phyloP scores from a whole-genome alignment of 2,797 vertebrate genomes.

The Falco columbarius region DNA sequence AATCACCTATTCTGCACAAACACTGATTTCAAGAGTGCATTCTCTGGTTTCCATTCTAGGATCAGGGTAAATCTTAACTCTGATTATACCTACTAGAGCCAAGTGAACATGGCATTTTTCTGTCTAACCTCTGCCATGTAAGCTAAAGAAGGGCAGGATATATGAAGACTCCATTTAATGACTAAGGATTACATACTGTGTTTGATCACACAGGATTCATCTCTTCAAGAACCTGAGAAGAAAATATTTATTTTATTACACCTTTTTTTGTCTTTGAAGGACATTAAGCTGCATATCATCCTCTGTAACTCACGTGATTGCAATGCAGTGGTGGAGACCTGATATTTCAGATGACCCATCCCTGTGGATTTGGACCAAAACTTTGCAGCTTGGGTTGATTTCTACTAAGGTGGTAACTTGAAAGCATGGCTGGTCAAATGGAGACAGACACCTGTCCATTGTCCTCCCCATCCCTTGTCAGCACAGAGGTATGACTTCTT shows the following conservation, averaged over 20 bases:
- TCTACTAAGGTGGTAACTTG: not conserved
- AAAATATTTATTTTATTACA: not conserved
- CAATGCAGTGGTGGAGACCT: not conserved
- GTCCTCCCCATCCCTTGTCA: accelerated
- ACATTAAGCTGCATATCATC: not conserved
- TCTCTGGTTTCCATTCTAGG: not conserved
- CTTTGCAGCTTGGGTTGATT: not conserved
- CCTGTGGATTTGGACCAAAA: not conserved
- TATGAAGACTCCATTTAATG: not conserved
- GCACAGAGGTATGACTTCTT: not conserved
- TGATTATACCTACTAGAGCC: not conserved
- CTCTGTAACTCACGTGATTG: not conserved
- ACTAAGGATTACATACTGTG: not conserved
- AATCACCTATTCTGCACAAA: not conserved
- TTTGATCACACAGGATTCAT: not conserved
- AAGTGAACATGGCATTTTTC: not conserved
- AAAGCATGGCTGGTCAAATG: not conserved
- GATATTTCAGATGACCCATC: not conserved
- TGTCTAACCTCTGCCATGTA: not conserved
- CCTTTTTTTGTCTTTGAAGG: not conserved
- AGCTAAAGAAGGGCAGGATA: not conserved
- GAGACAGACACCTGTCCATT: not conserved
- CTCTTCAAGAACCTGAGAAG: not conserved
- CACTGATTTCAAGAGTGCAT: not conserved
- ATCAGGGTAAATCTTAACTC: not conserved